phyloP scores from a whole-genome alignment of 2,797 vertebrate species.

The Lophotriccus pileatus region DNA sequence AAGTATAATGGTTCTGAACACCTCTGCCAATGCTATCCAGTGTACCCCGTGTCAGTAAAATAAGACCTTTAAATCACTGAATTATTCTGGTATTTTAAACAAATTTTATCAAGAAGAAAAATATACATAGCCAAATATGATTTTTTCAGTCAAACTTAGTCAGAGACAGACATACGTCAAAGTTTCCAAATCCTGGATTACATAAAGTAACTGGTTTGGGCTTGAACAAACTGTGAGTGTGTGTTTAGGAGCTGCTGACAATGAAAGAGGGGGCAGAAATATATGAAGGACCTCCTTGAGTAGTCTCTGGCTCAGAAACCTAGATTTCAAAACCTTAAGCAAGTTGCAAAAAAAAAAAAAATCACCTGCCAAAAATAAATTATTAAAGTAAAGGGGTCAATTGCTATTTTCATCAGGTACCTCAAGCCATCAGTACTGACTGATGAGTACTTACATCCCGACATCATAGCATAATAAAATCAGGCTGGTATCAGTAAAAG shows the following conservation, averaged over 20 bases:
- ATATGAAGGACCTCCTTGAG: background rate
- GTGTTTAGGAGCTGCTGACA: background rate
- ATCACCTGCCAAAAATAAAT: background rate
- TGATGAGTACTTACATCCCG: background rate
- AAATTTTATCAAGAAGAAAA: background rate
- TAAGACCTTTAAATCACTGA: background rate
- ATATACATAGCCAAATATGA: background rate
- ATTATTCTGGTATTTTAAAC: background rate
- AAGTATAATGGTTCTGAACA: background rate
- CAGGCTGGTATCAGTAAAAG: background rate
- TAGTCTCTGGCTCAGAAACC: background rate
- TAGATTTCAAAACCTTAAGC: background rate
- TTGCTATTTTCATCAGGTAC: background rate
- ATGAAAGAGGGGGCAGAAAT: background rate
- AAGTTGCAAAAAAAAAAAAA: background rate
- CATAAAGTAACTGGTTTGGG: background rate
- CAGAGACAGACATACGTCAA: background rate
- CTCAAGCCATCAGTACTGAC: background rate
- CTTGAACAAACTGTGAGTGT: background rate
- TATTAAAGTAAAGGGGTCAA: background rate
- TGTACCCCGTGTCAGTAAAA: background rate
- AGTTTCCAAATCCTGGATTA: background rate
- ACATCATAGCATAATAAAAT: conserved; percentile 5
- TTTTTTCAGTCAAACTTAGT: background rate
- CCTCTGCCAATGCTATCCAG: background rate